phyloP scores from a whole-genome alignment of 1,140 invertebrate genomes.

The Anthonomus grandis region DNA sequence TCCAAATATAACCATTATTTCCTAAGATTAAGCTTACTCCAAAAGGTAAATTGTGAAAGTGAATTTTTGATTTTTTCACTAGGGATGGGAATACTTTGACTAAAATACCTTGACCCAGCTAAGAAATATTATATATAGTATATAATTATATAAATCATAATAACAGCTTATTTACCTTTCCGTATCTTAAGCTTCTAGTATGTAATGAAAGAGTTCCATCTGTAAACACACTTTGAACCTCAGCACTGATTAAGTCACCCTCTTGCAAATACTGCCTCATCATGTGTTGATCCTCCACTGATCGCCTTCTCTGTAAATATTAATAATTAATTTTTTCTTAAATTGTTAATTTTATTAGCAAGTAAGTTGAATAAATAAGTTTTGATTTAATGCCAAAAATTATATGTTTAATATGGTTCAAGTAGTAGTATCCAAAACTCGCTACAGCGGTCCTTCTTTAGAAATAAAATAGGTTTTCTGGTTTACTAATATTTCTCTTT shows the following conservation, averaged over 20 bases:
- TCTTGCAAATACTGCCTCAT: constrained; percentile 95
- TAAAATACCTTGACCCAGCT: constrained; percentile 82
- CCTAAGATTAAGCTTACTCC: constrained; percentile 92
- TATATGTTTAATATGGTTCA: too few relatives aligned
- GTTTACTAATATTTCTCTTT: too few relatives aligned
- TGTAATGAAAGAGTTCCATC: constrained; percentile 93
- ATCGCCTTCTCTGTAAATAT: constrained; percentile 71
- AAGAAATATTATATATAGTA: constrained; percentile 3
- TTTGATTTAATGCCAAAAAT: too few relatives aligned
- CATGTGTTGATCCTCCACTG: constrained; percentile 94
- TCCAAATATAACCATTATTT: constrained; percentile 97
- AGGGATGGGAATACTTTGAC: constrained; percentile 91
- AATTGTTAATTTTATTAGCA: too few relatives aligned
- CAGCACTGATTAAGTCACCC: constrained; percentile 95
- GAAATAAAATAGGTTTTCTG: too few relatives aligned
- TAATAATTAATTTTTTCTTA: neutral
- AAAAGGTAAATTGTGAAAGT: constrained; percentile 91
- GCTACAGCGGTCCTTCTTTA: too few relatives aligned
- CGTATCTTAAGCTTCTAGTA: constrained; percentile 95
- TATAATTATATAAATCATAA: neutral
- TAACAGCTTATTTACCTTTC: constrained; percentile 65
- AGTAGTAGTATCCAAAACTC: too few relatives aligned
- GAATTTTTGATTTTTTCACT: constrained; percentile 90
- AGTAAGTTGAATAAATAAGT: too few relatives aligned
- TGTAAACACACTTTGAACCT: constrained; percentile 89